These are phyloP conservation scores for Novumbra hubbsi DNA, from an alignment of 2,797 vertebrate genomes.

Conservation along the genomic window DNA sequence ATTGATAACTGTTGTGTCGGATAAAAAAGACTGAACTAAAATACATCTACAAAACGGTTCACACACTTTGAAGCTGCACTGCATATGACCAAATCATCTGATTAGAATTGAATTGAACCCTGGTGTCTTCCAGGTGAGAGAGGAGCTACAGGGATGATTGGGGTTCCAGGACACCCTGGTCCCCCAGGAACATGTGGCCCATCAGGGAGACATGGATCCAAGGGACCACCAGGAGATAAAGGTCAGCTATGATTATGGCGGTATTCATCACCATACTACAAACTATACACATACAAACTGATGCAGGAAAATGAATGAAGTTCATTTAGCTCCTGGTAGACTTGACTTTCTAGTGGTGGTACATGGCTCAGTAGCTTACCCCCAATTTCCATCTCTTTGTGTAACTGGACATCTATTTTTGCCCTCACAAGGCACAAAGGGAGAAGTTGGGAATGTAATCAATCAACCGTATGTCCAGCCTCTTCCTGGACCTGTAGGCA, in stretches of 20 bases:
- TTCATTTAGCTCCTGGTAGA: not conserved
- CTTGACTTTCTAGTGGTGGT: not conserved
- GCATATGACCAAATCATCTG: not conserved
- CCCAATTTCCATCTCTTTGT: not conserved
- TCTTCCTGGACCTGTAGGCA: slow-evolving; percentile 42
- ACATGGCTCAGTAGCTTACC: not conserved
- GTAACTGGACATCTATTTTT: not conserved
- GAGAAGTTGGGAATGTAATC: slow-evolving; percentile 53
- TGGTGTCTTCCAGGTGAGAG: slow-evolving; percentile 9
- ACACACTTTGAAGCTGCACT: too few species aligned
- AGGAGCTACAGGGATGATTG: not conserved
- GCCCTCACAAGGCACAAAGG: slow-evolving; percentile 46
- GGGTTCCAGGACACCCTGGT: slow-evolving; percentile 9
- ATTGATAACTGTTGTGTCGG: too few species aligned
- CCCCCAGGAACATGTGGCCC: slow-evolving; percentile 5
- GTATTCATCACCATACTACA: not conserved
- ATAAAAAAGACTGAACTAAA: too few species aligned
- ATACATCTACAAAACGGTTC: too few species aligned
- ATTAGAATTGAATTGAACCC: not conserved
- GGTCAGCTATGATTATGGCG: slow-evolving; percentile 34
- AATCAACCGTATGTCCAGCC: rapidly evolving
- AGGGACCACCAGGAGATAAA: slow-evolving; percentile 24
- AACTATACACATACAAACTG: not conserved
- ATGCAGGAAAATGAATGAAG: not conserved
- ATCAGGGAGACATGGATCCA: not conserved